phyloP scores from a whole-genome alignment of 2,113 vertebrate species.

The Scopus umbretta region DNA sequence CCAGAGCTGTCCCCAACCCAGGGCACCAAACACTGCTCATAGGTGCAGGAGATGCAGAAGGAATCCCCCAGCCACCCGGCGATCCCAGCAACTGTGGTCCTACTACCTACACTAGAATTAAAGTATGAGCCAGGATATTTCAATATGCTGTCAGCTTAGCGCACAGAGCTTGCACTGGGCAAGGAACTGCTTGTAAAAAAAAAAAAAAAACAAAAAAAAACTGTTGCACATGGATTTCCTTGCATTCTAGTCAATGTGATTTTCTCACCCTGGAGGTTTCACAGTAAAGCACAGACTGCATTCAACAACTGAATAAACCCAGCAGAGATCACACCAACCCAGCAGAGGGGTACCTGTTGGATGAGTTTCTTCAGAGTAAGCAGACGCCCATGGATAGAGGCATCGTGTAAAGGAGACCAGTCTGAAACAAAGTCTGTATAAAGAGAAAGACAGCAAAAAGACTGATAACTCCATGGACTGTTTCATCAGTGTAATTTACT shows the following conservation, averaged over 20 bases:
- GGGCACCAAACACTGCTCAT: neutral
- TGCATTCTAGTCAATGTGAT: neutral
- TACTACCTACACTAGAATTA: neutral
- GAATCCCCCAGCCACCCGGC: neutral
- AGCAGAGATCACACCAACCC: neutral
- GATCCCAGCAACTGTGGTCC: neutral
- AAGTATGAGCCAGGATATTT: neutral
- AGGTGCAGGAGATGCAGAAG: neutral
- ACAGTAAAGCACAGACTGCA: neutral
- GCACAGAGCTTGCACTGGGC: neutral
- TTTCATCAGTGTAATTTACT: neutral
- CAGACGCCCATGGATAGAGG: slow-evolving; percentile 78
- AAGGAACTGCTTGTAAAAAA: neutral
- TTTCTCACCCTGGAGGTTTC: neutral
- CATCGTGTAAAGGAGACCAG: slow-evolving; percentile 87
- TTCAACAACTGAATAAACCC: neutral
- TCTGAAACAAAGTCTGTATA: slow-evolving; percentile 76
- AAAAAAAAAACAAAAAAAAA: too few species aligned
- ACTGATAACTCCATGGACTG: neutral
- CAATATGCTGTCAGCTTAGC: neutral
- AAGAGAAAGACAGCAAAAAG: neutral
- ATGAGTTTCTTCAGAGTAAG: slow-evolving; percentile 78
- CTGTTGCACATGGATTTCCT: neutral
- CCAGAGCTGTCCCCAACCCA: neutral
- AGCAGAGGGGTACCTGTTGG: slow-evolving; percentile 70